Evolutionary conservation across 2,797 vertebrate genomes (phyloP), one percentile per base, ranked within the genome.

Genomic region (Selene dorsalis): DNA sequence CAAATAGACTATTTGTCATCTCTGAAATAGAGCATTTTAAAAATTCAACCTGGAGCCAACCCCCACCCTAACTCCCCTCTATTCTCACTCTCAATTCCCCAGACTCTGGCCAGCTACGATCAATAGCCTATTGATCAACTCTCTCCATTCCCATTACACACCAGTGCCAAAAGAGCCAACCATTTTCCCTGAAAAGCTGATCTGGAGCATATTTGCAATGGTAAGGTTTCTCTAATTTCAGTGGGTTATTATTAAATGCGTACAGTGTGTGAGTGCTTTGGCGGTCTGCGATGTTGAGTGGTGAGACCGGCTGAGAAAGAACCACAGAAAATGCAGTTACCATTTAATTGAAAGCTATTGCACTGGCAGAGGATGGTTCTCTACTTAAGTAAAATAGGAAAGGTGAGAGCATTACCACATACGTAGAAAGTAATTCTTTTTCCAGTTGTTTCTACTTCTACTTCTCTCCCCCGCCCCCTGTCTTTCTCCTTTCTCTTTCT

Each of bases 111-210:
- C 93, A 87, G 94, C 93, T 84, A 79, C 88, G 77, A 96, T 96
- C 95, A 94, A 95, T 96, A 95, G 83, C 82, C 84, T 95, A 96
- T 96, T 92, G 95, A 96, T 96, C 94, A 94, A 86, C 94, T 95
- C 94, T 92, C 94, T 94, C 94, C 94, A 95, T 95, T 95, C 93
- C 94, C 93, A 94, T 95, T 95, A 94, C 91, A 93, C 94, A 91
- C 92, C 90, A 93, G 92, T 93, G 93, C 93, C 94, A 94, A 95
- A 95, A 94, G 93, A 94, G 92, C 86, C 93, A 75, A 92, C 87
- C 90, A 91, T 93, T 93, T 92, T 88, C 92, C 86, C 89, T 88
- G 92, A 92, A 94, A 94, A 94, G 92, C 93, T 92, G 90, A 92
- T 92, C 87, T 88, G 88, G 88, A 92, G 72, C 89, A 88, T 87